Conservation (phyloP, 2,797 vertebrate species). For the Eupleurogrammus muticus region DNA sequence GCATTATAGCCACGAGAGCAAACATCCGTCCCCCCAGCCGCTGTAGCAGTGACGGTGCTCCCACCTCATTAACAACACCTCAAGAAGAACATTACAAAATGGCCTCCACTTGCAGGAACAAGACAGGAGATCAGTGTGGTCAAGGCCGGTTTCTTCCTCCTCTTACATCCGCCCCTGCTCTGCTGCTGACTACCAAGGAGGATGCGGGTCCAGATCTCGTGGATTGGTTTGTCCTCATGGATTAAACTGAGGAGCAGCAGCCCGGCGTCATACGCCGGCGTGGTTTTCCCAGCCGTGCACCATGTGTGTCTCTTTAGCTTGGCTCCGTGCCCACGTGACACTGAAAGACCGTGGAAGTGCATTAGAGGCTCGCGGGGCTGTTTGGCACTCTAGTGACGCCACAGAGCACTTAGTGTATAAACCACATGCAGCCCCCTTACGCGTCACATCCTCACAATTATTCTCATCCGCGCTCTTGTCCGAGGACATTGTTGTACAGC, state of each 20-base stretch:
- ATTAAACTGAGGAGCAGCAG: slow-evolving; percentile 42
- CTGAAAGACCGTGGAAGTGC: slow-evolving; percentile 46
- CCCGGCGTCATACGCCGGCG: slow-evolving; percentile 15
- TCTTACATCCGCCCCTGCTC: slow-evolving; percentile 7
- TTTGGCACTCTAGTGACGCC: slow-evolving; percentile 42
- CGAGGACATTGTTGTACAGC: slow-evolving; percentile 2
- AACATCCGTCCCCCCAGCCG: slow-evolving; percentile 14
- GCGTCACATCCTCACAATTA: slow-evolving; percentile 14
- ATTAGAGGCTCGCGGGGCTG: slow-evolving; percentile 27
- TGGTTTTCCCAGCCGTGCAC: slow-evolving; percentile 25
- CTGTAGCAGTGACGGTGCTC: slow-evolving; percentile 20
- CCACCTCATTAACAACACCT: slow-evolving; percentile 29
- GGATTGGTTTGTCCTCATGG: slow-evolving; percentile 41
- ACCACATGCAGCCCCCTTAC: slow-evolving; percentile 24
- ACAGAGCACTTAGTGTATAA: slow-evolving; percentile 43
- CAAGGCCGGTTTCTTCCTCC: slow-evolving; percentile 22
- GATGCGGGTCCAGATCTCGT: slow-evolving; percentile 23
- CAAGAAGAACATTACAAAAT: slow-evolving; percentile 44
- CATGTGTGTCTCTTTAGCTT: slow-evolving; percentile 58
- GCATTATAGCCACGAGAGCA: slow-evolving; percentile 4
- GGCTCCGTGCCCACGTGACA: slow-evolving; percentile 45
- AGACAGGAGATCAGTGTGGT: slow-evolving; percentile 21
- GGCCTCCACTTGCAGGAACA: slow-evolving; percentile 28
- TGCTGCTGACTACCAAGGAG: slow-evolving; percentile 10
- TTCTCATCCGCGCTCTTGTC: slow-evolving; percentile 9